These are phyloP conservation scores for Ptycholaimellus sp. DNA, from an alignment of 2,888 invertebrate genomes.

Conservation along the genomic window DNA sequence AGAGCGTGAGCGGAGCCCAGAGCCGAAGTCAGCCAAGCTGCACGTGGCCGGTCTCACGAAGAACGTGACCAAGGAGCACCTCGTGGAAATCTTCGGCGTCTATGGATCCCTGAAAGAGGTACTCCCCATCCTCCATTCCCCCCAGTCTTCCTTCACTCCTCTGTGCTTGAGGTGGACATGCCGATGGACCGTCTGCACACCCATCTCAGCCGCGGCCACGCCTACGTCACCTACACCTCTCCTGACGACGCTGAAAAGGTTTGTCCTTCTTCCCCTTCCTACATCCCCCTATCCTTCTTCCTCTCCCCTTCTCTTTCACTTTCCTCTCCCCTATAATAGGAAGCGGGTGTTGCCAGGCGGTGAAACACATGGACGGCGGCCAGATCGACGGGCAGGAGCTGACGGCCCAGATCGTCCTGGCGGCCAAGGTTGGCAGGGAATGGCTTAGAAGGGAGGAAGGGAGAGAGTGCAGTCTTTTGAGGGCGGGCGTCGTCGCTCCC, in stretches of 20 bases:
- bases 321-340: neutral
- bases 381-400: slow-evolving; percentile 89
- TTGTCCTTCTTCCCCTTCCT: too few species aligned
- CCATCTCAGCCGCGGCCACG: slow-evolving; percentile 66
- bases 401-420: slow-evolving; percentile 39
- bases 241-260: slow-evolving; percentile 81
- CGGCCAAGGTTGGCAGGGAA: too few species aligned
- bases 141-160: too few species aligned
- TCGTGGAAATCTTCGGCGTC: slow-evolving; percentile 58
- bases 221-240: slow-evolving; percentile 76
- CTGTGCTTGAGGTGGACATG: too few species aligned
- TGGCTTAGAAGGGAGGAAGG: too few species aligned
- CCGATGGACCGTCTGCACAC: slow-evolving; percentile 64
- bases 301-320: too few species aligned
- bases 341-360: slow-evolving; percentile 38
- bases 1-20: slow-evolving; percentile 32
- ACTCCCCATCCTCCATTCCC: too few species aligned
- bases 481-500: too few species aligned
- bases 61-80: slow-evolving; percentile 61
- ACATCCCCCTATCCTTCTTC: too few species aligned
- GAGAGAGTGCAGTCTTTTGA: too few species aligned
- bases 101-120: slow-evolving; percentile 46
- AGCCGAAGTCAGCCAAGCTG: slow-evolving; percentile 69
- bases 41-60: slow-evolving; percentile 73
- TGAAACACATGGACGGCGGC: slow-evolving; percentile 98